These are phyloP conservation scores for Forbesichthys papilliferus DNA, from an alignment of 2,113 vertebrate species.

Conservation along the genomic window DNA sequence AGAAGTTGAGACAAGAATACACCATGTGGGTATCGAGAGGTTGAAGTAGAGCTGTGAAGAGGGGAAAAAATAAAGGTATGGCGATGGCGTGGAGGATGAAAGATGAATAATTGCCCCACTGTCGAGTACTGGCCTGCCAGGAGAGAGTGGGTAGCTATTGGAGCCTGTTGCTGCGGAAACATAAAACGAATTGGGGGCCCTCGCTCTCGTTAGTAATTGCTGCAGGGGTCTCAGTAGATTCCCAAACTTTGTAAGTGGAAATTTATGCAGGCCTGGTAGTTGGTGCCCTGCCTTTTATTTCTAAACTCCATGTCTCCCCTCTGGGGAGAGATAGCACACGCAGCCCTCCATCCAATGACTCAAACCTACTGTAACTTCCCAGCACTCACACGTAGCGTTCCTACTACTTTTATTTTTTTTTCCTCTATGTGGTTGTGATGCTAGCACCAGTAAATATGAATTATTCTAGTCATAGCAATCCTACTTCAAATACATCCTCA, in stretches of 20 bases:
- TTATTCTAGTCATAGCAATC: background rate
- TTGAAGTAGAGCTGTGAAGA: constrained; percentile 48
- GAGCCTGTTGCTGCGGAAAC: constrained; percentile 65
- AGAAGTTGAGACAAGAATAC: constrained; percentile 22
- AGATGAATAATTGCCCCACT: constrained; percentile 80
- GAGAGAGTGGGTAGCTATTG: constrained; percentile 68
- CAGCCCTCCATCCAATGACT: background rate
- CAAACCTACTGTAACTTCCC: background rate
- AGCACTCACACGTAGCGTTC: constrained; percentile 14
- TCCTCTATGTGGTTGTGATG: too few species aligned
- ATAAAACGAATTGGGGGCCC: constrained; percentile 70
- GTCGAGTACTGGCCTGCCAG: constrained; percentile 76
- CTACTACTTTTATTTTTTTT: background rate
- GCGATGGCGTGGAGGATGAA: constrained; percentile 63
- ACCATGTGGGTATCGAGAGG: constrained; percentile 29
- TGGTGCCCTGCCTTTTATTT: constrained; percentile 53
- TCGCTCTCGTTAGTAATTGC: constrained; percentile 64
- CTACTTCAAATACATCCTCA: background rate
- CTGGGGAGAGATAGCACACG: constrained; percentile 28
- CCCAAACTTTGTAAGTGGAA: constrained; percentile 50
- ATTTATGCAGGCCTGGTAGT: constrained; percentile 59
- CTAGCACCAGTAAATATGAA: too few species aligned
- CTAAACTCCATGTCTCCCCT: constrained; percentile 46
- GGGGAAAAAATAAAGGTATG: constrained; percentile 41
- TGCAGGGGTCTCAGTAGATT: constrained; percentile 68